Percentiles rank a stretch among this genome's conserved stretches.
Conservation (phyloP, 2,888 invertebrate species). For the Lasioglossum oenotherae region DNA sequence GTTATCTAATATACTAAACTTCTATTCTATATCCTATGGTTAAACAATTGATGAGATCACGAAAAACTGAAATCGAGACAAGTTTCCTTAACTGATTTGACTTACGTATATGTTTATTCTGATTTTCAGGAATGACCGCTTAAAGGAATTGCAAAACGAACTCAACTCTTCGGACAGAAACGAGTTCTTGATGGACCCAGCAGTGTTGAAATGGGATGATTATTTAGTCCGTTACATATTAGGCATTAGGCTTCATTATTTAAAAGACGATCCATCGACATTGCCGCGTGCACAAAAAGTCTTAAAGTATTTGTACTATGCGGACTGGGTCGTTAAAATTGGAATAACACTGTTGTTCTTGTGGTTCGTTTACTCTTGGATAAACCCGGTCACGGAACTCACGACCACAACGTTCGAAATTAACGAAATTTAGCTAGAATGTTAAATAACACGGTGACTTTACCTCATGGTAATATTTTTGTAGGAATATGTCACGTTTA, state of each 20-base stretch:
- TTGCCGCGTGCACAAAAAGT: constrained; percentile 90
- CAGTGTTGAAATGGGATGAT: constrained; percentile 87
- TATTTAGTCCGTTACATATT: constrained; percentile 90
- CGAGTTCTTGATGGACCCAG: constrained; percentile 84
- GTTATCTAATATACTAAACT: too few species aligned
- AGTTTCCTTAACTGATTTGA: neutral
- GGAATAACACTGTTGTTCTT: constrained; percentile 63
- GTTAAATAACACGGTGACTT: constrained; percentile 14
- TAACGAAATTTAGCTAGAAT: constrained; percentile 31
- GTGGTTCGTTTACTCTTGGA: constrained; percentile 77
- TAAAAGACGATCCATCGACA: constrained; percentile 92
- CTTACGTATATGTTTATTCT: neutral
- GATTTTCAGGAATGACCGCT: constrained; percentile 75
- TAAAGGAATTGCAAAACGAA: constrained; percentile 69
- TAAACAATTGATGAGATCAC: too few species aligned
- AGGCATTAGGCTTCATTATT: constrained; percentile 93
- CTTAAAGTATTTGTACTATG: constrained; percentile 81
- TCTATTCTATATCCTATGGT: too few species aligned
- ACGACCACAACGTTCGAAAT: constrained; percentile 20
- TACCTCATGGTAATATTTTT: constrained; percentile 24
- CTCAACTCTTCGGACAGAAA: constrained; percentile 81
- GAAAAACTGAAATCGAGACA: too few species aligned
- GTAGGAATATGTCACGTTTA: neutral
- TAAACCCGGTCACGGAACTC: constrained; percentile 36
- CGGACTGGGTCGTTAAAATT: constrained; percentile 73